These are phyloP conservation scores for Apantesis nais DNA, from an alignment of 2,888 invertebrate genomes.

Conservation along the genomic window DNA sequence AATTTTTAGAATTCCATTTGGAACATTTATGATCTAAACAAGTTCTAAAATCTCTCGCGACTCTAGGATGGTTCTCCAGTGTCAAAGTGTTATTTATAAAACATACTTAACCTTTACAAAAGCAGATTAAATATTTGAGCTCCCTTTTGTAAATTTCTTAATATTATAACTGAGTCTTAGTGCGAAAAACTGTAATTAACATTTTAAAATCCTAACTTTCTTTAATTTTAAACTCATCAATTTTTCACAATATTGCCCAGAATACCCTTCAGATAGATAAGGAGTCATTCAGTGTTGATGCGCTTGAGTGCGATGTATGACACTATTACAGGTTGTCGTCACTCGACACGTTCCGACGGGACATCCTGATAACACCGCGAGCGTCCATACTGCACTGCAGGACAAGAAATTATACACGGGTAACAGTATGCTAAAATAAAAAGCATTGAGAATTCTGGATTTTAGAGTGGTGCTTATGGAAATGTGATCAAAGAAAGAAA, in stretches of 20 bases:
- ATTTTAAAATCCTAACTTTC: neutral
- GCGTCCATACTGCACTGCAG: slow-evolving; percentile 69
- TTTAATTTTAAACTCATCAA: too few relatives aligned
- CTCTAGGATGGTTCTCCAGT: neutral
- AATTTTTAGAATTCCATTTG: too few relatives aligned
- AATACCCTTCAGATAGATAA: neutral
- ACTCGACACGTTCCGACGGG: slow-evolving; percentile 75
- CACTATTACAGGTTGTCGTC: slow-evolving; percentile 78
- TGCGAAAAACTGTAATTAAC: neutral
- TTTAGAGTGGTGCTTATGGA: neutral
- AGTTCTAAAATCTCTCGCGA: neutral
- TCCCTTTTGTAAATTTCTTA: too few relatives aligned
- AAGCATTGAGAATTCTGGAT: neutral
- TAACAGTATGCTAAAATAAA: neutral
- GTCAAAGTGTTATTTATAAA: neutral
- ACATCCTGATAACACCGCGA: slow-evolving; percentile 82
- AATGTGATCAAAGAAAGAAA: neutral
- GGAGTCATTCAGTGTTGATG: slow-evolving; percentile 21
- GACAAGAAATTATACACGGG: slow-evolving; percentile 44
- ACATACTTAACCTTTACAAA: too few relatives aligned
- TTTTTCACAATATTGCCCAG: neutral
- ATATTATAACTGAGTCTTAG: too few relatives aligned
- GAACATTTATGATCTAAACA: neutral
- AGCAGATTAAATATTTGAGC: too few relatives aligned
- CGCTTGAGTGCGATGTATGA: slow-evolving; percentile 58